A percentile compares a stretch with the other conserved stretches of the same genome.
Evolutionary conservation across 2,113 vertebrate genomes (phyloP).

Genomic region (Carlito syrichta): DNA sequence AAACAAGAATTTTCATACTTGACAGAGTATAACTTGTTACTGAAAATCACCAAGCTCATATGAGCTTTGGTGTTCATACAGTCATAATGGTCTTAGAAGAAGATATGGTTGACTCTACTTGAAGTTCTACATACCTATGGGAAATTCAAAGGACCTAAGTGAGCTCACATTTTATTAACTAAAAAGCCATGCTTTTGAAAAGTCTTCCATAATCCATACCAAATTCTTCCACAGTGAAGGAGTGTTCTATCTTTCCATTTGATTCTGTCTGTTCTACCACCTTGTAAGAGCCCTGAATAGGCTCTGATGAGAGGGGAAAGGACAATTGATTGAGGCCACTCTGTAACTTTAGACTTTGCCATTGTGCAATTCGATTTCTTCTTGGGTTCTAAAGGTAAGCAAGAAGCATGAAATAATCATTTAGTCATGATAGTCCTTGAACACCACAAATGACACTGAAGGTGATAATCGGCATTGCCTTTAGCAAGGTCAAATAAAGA

Average conservation of each 20-base stretch:
- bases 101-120: background rate
- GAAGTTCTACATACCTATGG: background rate
- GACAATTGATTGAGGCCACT: constrained; percentile 77
- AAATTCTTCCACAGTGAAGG: constrained; percentile 82
- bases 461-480: background rate
- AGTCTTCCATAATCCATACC: constrained; percentile 75
- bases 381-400: constrained; percentile 77
- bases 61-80: background rate
- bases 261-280: constrained; percentile 70
- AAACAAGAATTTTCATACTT: background rate
- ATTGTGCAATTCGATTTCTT: constrained; percentile 81
- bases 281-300: constrained; percentile 77
- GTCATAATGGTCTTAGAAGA: background rate
- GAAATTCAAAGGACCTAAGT: background rate
- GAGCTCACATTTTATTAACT: background rate
- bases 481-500: background rate
- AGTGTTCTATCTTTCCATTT: background rate
- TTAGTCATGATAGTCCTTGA: background rate
- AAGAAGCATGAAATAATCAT: background rate
- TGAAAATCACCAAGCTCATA: background rate
- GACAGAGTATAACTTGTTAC: background rate
- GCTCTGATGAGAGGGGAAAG: constrained; percentile 83
- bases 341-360: constrained; percentile 69
- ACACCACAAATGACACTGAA: background rate
- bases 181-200: background rate